These are phyloP conservation scores for Mesorhabditis belari DNA, from an alignment of 2,888 invertebrate species.

Conservation along the genomic window DNA sequence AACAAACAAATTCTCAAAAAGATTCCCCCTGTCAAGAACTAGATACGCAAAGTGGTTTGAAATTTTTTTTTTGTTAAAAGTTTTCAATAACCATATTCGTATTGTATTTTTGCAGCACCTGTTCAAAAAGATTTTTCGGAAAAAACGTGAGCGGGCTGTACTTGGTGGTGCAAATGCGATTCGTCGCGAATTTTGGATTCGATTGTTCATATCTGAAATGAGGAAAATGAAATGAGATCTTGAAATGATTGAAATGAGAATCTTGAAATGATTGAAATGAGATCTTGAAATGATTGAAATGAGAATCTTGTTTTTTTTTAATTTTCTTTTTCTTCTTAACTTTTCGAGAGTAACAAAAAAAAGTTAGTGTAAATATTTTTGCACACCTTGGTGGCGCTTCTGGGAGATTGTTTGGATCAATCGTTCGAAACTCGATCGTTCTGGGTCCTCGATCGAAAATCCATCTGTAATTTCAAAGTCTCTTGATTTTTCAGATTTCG, in stretches of 20 bases:
- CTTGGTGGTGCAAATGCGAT: constrained; percentile 83
- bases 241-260: too few species aligned
- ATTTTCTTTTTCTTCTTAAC: too few species aligned
- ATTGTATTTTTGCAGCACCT: too few species aligned
- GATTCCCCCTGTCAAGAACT: background rate
- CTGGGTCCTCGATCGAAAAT: constrained; percentile 18
- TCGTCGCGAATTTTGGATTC: constrained; percentile 63
- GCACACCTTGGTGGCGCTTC: constrained; percentile 11
- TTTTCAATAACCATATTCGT: background rate
- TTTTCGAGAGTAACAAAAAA: too few species aligned
- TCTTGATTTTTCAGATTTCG: too few species aligned
- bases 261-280: too few species aligned
- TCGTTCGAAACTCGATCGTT: constrained; percentile 15
- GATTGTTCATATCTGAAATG: constrained; percentile 26
- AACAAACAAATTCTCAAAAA: background rate
- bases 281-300: too few species aligned
- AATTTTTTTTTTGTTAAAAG: too few species aligned
- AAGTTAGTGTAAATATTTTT: too few species aligned
- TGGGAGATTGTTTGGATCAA: constrained; percentile 24
- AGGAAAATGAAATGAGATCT: too few species aligned
- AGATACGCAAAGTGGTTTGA: background rate
- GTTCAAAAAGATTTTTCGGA: constrained; percentile 86
- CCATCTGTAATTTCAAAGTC: too few species aligned
- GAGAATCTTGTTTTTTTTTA: background rate
- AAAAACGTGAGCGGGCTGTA: constrained; percentile 87